Conservation (phyloP, 2,113 vertebrate genomes). For the Muscicapa adusta region DNA sequence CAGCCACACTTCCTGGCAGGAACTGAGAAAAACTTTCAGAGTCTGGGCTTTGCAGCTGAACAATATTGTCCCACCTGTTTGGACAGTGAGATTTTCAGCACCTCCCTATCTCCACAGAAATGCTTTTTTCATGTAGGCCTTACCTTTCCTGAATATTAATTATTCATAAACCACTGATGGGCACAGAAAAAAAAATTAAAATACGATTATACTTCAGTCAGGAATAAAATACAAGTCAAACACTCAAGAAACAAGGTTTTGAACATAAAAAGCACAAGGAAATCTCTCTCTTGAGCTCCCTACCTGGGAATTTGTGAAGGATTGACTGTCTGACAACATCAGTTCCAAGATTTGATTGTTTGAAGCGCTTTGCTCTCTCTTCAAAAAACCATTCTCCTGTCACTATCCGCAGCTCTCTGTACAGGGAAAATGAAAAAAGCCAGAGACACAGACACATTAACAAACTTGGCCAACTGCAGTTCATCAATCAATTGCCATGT, state of each 20-base stretch:
- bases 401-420: constrained; percentile 86
- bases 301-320: constrained; percentile 80
- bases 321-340: constrained; percentile 90
- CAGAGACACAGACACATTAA: background rate
- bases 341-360: constrained; percentile 75
- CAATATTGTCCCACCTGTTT: background rate
- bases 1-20: background rate
- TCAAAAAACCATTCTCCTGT: constrained; percentile 98
- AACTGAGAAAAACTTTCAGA: background rate
- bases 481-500: background rate
- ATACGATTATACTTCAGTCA: background rate
- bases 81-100: background rate
- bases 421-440: background rate
- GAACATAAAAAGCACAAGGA: background rate
- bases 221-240: background rate
- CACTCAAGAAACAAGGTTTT: background rate
- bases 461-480: background rate
- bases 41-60: background rate
- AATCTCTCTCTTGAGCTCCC: background rate
- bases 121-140: background rate
- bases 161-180: background rate
- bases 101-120: background rate
- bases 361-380: constrained; percentile 91
- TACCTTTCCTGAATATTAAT: background rate
- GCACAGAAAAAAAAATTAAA: background rate